Percentiles rank a stretch among this genome's conserved stretches.
Conservation (phyloP, 2,113 vertebrate species). For the Oryctolagus cuniculus region mOryCun1.1 NC_091440.1:6593501-6594000, state of each 20-base stretch:
- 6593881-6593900: no score
- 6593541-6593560: no score
- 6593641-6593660: no score
- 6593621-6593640: not conserved
- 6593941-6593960: no score
- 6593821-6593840: no score
- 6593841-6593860: no score
- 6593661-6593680: not conserved
- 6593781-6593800: not conserved
- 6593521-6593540: not conserved
- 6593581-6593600: not conserved
- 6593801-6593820: not conserved
- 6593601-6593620: no score
- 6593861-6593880: no score
- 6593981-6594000: no score
- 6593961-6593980: no score
- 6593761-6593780: not conserved
- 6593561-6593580: not conserved
- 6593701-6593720: not conserved
- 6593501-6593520: not conserved
- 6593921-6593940: no score
- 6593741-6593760: not conserved
- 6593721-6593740: not conserved
- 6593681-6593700: not conserved
- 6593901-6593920: no score